Percentiles rank a stretch among this genome's conserved stretches.
phyloP scores from a whole-genome alignment of 2,113 vertebrate species.

The Cygnus atratus region DNA sequence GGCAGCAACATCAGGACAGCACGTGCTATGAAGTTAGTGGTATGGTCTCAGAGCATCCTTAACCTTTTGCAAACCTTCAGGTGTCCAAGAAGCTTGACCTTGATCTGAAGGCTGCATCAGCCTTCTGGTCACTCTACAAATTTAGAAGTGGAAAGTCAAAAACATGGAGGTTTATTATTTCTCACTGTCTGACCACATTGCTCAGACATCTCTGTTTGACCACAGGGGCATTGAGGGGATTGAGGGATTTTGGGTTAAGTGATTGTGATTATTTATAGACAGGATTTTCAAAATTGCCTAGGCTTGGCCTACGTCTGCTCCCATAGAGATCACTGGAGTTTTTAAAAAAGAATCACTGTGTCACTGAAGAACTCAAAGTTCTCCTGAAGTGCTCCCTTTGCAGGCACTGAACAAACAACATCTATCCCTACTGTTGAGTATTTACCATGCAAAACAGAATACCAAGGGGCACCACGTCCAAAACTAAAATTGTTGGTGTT shows the following conservation, averaged over 20 bases:
- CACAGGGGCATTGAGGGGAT: background rate
- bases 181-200: background rate
- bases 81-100: background rate
- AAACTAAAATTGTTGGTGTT: background rate
- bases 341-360: background rate
- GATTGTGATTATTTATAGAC: background rate
- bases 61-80: background rate
- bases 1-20: background rate
- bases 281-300: background rate
- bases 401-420: background rate
- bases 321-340: background rate
- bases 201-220: background rate
- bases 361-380: background rate
- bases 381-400: background rate
- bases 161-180: background rate
- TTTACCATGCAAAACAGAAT: background rate
- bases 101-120: background rate
- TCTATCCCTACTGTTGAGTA: background rate
- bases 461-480: background rate
- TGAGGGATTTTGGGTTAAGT: background rate
- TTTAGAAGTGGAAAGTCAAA: background rate
- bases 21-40: fast-evolving
- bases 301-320: background rate
- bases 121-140: background rate
- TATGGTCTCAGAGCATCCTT: background rate